phyloP scores from a whole-genome alignment of 2,113 vertebrate species.

The Capreolus pygargus region DNA sequence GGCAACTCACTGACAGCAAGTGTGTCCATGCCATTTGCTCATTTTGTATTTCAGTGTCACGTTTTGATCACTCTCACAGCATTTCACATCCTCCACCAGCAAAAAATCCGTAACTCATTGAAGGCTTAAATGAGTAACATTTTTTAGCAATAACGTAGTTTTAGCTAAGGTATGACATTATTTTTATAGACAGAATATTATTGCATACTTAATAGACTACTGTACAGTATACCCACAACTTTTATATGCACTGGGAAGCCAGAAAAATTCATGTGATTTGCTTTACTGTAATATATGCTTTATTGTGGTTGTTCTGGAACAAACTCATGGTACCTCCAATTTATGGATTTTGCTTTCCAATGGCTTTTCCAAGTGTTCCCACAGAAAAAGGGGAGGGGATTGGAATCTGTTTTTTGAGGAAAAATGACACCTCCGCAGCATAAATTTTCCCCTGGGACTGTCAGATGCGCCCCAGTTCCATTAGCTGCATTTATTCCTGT shows the following conservation, averaged over 20 bases:
- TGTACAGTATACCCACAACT: neutral
- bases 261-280: neutral
- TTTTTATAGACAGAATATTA: neutral
- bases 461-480: neutral
- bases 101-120: neutral
- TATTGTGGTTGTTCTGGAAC: neutral
- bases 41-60: neutral
- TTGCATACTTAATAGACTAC: neutral
- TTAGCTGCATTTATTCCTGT: neutral
- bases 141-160: neutral
- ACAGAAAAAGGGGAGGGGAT: neutral
- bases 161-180: neutral
- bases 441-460: fast-evolving
- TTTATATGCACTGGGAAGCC: neutral
- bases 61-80: neutral
- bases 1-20: fast-evolving
- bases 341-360: neutral
- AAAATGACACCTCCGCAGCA: fast-evolving
- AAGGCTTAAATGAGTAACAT: neutral
- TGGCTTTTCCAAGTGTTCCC: neutral
- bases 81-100: neutral
- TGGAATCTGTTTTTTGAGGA: neutral
- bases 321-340: neutral
- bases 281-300: neutral
- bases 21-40: neutral